Conservation (phyloP, 2,888 invertebrate species). For the Adineta ricciae region DNA sequence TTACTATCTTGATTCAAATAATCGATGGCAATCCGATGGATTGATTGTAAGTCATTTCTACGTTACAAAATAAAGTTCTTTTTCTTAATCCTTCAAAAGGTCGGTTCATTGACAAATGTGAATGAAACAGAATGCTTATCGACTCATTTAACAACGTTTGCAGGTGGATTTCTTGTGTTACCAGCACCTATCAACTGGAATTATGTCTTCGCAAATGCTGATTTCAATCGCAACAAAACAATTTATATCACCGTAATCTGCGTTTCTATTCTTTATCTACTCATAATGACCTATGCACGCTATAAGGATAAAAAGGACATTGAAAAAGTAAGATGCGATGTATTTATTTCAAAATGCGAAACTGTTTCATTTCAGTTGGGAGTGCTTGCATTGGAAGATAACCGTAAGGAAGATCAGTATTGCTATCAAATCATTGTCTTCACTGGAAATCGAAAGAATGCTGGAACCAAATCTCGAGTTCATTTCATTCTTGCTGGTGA, state of each 20-base stretch:
- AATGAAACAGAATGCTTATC: constrained; percentile 39
- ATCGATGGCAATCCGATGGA: neutral
- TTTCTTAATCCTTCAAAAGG: neutral
- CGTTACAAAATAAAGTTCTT: neutral
- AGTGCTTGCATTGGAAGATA: neutral
- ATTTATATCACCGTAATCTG: constrained; percentile 51
- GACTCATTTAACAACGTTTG: constrained; percentile 51
- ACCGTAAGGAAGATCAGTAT: neutral
- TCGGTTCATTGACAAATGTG: constrained; percentile 6
- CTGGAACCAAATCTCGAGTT: constrained; percentile 49
- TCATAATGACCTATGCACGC: constrained; percentile 50
- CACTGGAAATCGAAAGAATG: constrained; percentile 48
- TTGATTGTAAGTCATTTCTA: neutral
- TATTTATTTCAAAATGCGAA: neutral
- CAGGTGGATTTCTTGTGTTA: constrained; percentile 50
- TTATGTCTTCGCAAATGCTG: constrained; percentile 50
- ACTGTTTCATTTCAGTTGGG: constrained; percentile 23
- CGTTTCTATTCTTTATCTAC: constrained; percentile 44
- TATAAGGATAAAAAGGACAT: constrained; percentile 49
- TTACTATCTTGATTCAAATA: neutral
- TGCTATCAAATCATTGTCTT: constrained; percentile 33
- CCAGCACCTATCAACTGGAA: constrained; percentile 53
- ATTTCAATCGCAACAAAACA: constrained; percentile 51
- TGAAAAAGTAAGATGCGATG: constrained; percentile 41
- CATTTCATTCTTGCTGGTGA: constrained; percentile 36